phyloP scores from a whole-genome alignment of 2,797 vertebrate species.

The Cercopithecus diana region DNA sequence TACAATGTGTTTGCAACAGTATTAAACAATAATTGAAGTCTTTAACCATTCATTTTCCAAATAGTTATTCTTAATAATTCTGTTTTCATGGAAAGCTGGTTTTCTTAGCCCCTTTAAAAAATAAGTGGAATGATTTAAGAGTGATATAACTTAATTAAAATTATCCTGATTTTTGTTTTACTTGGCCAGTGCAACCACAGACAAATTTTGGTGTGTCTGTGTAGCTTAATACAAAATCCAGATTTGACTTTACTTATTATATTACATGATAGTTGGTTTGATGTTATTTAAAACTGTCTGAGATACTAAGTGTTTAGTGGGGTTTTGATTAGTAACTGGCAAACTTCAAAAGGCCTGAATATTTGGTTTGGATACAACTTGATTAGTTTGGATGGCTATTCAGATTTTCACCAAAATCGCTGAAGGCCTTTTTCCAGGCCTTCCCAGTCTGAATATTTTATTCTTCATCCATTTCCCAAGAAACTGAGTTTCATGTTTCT shows the following conservation, averaged over 20 bases:
- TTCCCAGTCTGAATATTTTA: neutral
- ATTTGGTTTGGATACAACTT: constrained; percentile 68
- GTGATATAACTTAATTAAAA: constrained; percentile 15
- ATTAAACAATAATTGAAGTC: neutral
- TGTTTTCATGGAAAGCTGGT: neutral
- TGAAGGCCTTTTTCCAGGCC: neutral
- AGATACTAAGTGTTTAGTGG: constrained; percentile 45
- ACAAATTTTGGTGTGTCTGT: constrained; percentile 20
- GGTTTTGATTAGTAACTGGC: constrained; percentile 60
- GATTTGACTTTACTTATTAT: constrained; percentile 50
- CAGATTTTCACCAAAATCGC: neutral
- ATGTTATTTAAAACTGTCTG: constrained; percentile 61
- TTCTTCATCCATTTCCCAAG: neutral
- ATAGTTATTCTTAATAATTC: neutral
- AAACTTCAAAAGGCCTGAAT: constrained; percentile 43
- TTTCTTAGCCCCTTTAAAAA: constrained; percentile 20
- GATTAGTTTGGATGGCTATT: constrained; percentile 56
- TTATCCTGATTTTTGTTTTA: constrained; percentile 10
- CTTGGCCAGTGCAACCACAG: neutral
- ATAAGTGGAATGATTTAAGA: neutral
- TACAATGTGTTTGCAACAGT: neutral
- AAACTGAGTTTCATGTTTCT: constrained; percentile 22
- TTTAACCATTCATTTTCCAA: constrained; percentile 3
- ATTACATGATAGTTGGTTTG: constrained; percentile 30
- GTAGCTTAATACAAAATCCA: constrained; percentile 49